Evolutionary conservation across 2,797 vertebrate species (phyloP).

Genomic region (Tenualosa ilisha): DNA sequence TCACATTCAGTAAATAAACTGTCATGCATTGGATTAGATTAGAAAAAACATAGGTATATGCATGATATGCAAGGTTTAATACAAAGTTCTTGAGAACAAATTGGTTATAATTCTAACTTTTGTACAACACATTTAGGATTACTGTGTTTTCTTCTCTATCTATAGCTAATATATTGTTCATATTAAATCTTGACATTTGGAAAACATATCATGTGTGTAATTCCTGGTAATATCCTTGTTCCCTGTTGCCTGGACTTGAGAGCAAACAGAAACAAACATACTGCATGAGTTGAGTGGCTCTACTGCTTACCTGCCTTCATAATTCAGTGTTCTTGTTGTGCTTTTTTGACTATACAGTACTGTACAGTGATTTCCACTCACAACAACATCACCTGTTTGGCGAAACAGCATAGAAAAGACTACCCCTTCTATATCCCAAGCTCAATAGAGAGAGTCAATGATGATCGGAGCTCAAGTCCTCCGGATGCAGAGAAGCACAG

Average conservation of each 20-base stretch:
- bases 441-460: constrained; percentile 41
- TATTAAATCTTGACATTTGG: constrained; percentile 16
- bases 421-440: constrained; percentile 50
- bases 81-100: constrained; percentile 22
- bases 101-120: constrained; percentile 21
- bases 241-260: constrained; percentile 47
- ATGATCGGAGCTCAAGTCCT: constrained; percentile 24
- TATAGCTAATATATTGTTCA: neutral
- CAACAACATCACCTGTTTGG: constrained; percentile 48
- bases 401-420: constrained; percentile 64
- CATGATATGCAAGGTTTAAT: constrained; percentile 25
- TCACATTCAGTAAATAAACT: constrained; percentile 41
- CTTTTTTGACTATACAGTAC: constrained; percentile 52
- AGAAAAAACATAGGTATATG: constrained; percentile 33
- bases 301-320: constrained; percentile 57
- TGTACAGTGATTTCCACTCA: constrained; percentile 47
- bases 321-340: constrained; percentile 40
- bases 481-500: constrained; percentile 67
- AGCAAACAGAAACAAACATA: constrained; percentile 23
- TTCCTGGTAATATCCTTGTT: constrained; percentile 42
- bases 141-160: neutral
- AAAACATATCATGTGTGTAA: constrained; percentile 39
- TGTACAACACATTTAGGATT: constrained; percentile 21
- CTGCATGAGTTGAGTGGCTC: constrained; percentile 62
- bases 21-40: constrained; percentile 41